Percentiles rank a stretch among this genome's conserved stretches.
Conservation (phyloP, 1,140 invertebrate species). For the Zaprionus capensis region DNA sequence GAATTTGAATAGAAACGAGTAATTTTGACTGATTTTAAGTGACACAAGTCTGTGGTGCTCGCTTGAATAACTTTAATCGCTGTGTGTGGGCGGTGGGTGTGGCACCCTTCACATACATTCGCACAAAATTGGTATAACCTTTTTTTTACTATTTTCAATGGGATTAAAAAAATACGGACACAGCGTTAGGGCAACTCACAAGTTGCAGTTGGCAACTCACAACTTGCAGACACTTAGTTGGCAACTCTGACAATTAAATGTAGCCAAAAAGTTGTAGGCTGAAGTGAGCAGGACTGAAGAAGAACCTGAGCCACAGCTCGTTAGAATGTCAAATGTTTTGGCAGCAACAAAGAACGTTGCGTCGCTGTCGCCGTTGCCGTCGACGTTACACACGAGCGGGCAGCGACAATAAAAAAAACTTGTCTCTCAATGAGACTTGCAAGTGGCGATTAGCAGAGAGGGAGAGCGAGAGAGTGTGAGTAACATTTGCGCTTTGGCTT, state of each 20-base stretch:
- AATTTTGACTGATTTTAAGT: neutral
- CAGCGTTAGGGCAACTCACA: no score
- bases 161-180: no score
- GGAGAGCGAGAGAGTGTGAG: slow-evolving; percentile 17
- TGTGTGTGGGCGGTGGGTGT: no score
- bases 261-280: neutral
- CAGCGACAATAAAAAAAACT: slow-evolving; percentile 35
- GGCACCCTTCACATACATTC: no score
- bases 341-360: slow-evolving; percentile 20
- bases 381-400: slow-evolving; percentile 64
- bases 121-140: no score
- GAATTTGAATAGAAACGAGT: no score
- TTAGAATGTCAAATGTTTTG: slow-evolving; percentile 72
- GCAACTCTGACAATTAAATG: neutral
- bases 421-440: slow-evolving; percentile 37
- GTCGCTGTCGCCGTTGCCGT: slow-evolving; percentile 17
- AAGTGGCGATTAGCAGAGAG: slow-evolving; percentile 32
- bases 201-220: neutral
- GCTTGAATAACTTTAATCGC: no score
- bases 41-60: no score
- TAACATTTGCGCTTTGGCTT: slow-evolving; percentile 37
- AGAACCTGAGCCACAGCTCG: slow-evolving; percentile 11
- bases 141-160: no score
- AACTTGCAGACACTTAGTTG: neutral
- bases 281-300: neutral